Evolutionary conservation across 1,140 invertebrate species (phyloP), one percentile per base, ranked within the genome.

Genomic region (Hylyphantes graminicola): DNA sequence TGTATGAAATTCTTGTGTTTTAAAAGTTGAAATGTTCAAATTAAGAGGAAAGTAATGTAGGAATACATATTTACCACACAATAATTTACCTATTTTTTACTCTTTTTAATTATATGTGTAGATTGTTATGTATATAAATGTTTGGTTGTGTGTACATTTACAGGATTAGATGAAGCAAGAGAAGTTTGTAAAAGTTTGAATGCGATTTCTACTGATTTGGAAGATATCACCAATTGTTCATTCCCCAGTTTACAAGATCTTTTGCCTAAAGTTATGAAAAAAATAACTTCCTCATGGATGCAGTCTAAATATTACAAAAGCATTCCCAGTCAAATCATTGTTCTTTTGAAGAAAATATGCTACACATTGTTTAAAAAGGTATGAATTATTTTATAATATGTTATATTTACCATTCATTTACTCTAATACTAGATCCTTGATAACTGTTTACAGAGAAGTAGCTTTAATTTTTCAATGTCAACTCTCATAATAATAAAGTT

Each of bases 221-320:
- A 85, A 50, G 17, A 61, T 10, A 17, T 85, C 7, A 65, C 67
- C 17, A 53, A 15, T 19, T 19, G 73, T 61, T n/a, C 59, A 10
- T 55, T 85, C 11, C 48, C 15, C 17, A 55, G 77, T 21, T n/a
- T 85, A n/a, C 17, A 12, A 11, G n/a, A 76, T n/a, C 7, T 63
- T 35, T 53, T 85, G n/a, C 82, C 82, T 59, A n/a, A 51, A 17
- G 2, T 50, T 54, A 70, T 85, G 57, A 12, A 51, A 55, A 21
- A 53, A 21, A 68, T 65, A 19, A 83, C 81, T 51, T 77, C 35
- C 21, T 70, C 73, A 4, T 85, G 73, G 82, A 70, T 70, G 7
- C 15, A 61, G 15, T 85, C 73, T 51, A 77, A 85, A 61, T 85
- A 85, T 77, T 85, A 63, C 64, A 85, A 48, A 19, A 85, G 53